Percentiles rank a stretch among this genome's conserved stretches.
These are phyloP conservation scores for Eulithis prunata DNA, from an alignment of 2,888 invertebrate genomes.

Conservation along the genomic window DNA sequence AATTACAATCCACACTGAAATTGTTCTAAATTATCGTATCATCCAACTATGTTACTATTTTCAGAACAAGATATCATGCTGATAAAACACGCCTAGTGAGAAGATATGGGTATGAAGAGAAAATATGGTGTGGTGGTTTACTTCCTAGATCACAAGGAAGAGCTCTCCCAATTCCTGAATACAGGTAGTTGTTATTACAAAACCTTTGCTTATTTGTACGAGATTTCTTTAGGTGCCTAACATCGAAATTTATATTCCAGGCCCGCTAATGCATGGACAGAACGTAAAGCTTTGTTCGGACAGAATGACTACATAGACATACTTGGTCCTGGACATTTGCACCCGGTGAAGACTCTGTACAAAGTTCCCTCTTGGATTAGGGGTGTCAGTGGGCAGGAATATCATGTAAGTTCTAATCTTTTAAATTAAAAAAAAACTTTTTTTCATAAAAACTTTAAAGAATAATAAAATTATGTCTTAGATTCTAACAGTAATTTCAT, in stretches of 20 bases:
- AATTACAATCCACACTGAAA: not conserved
- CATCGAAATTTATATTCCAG: slow-evolving; percentile 56
- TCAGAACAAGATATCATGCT: slow-evolving; percentile 85
- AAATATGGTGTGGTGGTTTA: slow-evolving; percentile 86
- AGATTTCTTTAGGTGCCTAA: not conserved
- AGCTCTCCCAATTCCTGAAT: slow-evolving; percentile 87
- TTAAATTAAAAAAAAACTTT: no score
- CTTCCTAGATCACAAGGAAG: slow-evolving; percentile 87
- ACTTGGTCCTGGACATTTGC: slow-evolving; percentile 91
- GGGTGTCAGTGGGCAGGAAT: slow-evolving; percentile 93
- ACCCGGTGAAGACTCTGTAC: slow-evolving; percentile 94
- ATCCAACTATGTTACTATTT: slow-evolving; percentile 39
- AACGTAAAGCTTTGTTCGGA: slow-evolving; percentile 93
- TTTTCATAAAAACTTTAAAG: no score
- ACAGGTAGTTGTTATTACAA: slow-evolving; percentile 69
- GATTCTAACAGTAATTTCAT: no score
- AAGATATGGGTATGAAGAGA: slow-evolving; percentile 89
- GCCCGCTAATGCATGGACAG: slow-evolving; percentile 90
- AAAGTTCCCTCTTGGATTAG: slow-evolving; percentile 95
- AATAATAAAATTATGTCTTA: no score
- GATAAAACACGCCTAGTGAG: slow-evolving; percentile 86
- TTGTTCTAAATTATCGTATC: not conserved
- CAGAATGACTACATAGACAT: slow-evolving; percentile 99
- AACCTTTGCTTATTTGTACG: not conserved
- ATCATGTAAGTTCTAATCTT: slow-evolving; percentile 84